phyloP scores from a whole-genome alignment of 2,888 invertebrate species.

The Limnephilus auricula region DNA sequence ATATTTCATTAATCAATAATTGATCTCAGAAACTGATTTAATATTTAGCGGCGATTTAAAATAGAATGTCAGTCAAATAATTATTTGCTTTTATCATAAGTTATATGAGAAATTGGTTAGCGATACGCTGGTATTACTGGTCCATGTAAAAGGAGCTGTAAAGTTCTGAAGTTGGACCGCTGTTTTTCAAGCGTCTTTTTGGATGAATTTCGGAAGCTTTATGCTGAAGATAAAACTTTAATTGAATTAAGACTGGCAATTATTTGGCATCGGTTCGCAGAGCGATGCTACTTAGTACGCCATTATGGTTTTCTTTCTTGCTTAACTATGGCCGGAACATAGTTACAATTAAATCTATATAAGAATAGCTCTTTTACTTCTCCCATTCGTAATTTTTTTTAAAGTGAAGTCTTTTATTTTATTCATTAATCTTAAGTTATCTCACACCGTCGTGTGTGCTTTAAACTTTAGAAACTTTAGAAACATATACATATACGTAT shows the following conservation, averaged over 20 bases:
- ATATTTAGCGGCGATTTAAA: not conserved
- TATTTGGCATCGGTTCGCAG: not conserved
- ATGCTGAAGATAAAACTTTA: constrained; percentile 25
- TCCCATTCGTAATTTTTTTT: too few relatives aligned
- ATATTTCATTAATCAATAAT: not conserved
- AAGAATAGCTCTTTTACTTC: not conserved
- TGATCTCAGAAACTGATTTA: too few relatives aligned
- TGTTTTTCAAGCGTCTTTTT: constrained; percentile 3
- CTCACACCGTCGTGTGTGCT: too few relatives aligned
- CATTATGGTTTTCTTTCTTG: not conserved
- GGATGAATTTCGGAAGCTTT: constrained; percentile 13
- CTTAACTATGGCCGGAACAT: not conserved
- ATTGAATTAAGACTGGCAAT: constrained; percentile 15
- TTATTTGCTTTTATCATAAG: not conserved
- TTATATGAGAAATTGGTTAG: not conserved
- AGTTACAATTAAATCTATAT: not conserved
- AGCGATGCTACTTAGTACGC: not conserved
- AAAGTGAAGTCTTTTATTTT: too few relatives aligned
- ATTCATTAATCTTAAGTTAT: too few relatives aligned
- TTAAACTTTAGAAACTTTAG: too few relatives aligned
- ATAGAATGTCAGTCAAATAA: not conserved
- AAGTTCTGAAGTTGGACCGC: not conserved
- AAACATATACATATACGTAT: too few relatives aligned
- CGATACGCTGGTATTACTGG: not conserved
- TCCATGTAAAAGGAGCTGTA: not conserved